These are phyloP conservation scores for Diachrysia chrysitis DNA, from an alignment of 2,888 invertebrate species.

Conservation along the genomic window DNA sequence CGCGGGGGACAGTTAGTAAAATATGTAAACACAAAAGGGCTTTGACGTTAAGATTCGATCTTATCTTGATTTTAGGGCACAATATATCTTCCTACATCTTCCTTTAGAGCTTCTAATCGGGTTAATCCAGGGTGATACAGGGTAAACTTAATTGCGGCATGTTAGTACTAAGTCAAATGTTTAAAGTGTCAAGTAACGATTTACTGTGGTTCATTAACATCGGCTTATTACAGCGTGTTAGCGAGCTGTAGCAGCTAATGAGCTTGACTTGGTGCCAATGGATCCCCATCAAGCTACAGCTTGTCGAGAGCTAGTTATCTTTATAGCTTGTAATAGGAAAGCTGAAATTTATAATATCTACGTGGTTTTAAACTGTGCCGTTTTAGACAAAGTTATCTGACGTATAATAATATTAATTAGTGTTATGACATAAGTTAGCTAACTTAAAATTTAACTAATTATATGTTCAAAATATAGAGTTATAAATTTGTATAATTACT, in stretches of 20 bases:
- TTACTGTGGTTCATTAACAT: not conserved
- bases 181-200: not conserved
- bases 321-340: not conserved
- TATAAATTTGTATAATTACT: no score
- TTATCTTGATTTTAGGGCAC: no score
- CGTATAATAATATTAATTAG: no score
- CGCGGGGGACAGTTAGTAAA: no score
- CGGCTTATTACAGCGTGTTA: not conserved
- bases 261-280: not conserved
- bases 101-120: not conserved
- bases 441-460: no score
- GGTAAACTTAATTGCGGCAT: not conserved
- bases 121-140: not conserved
- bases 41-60: no score
- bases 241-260: not conserved
- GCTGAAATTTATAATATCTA: not conserved
- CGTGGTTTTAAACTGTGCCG: not conserved
- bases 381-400: not conserved
- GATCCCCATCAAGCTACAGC: not conserved
- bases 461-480: no score
- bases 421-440: not conserved
- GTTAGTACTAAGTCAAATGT: constrained; percentile 3
- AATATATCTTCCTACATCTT: no score
- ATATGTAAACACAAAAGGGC: no score
- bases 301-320: not conserved